Base-by-base conservation (phyloP, 1,140 invertebrate genomes). In the Bradysia coprophila region DNA sequence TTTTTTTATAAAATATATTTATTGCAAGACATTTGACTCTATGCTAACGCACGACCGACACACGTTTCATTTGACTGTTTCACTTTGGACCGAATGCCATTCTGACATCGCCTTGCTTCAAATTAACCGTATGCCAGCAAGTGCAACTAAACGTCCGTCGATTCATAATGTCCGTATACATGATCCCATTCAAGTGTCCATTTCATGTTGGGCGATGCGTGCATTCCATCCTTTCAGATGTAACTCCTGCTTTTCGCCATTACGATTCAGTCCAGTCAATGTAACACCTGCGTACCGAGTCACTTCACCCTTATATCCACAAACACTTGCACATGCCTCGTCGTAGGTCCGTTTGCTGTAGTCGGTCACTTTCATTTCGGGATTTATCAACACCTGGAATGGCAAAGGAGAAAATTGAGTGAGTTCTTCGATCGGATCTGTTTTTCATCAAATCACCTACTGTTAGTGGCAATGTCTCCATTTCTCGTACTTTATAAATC, bases 151-250 rank as follows among this genome's bases (percentile, higher is more conserved):
- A 66, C 36, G 69, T 74, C 40, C 66, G 67, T 24, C 61, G 55
- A 46, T 79, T 66, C 80, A 83, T 83, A 22, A 67, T 65, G 51
- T 86, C 81, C 1, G 68, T 74, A 50, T 72, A 84, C 2, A 82
- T 48, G 49, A 68, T 70, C 5, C 81, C 81, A 52, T 80, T 65
- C 28, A 86, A 61, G 57, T 86, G 82, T 85, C 80, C 56, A 81
- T 70, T 61, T 86, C 81, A 59, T 86, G 81, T 51, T 85, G 81
- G 8, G 71, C 68, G 49, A 86, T 76, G 49, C 80, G 64, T 1
- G 80, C 77, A 42, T 71, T 49, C 77, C 78, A 85, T 15, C 75
- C 76, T 36, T 59, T 65, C 16, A 68, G 69, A n/a, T 61, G 50
- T 44, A 72, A 58, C 11, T 57, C 56, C 33, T 62, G 55, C 33